Base-by-base conservation (phyloP, 1,140 invertebrate genomes). In the Lethocerus indicus region DNA sequence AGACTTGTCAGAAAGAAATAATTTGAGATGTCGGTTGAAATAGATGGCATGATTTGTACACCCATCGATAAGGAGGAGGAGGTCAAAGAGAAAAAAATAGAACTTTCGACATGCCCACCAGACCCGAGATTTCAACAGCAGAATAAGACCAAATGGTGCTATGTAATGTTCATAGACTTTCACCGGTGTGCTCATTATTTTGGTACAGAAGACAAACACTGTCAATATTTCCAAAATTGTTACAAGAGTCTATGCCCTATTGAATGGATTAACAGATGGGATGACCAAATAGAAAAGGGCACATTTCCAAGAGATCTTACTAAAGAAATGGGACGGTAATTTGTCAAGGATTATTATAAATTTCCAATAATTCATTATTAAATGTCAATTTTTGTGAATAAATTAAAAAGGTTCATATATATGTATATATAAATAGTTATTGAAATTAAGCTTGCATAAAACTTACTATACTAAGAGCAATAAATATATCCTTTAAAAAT, bases 201-300 rank as follows among this genome's bases (percentile, higher is more conserved):
- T 58, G 88, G 90, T 32, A 77, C 83, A 59, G 75, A 84, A 27
- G 90, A 88, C 64, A 76, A 79, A 46, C 79, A 87, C 1, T 98
- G 94, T 72, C 67, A 88, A 50, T 96, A 93, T 66, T 98, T 94
- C 74, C 79, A 88, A 62, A 79, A 76, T 54, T 81, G 81, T 23
- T 97, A 82, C 69, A 68, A 61, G 50, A 75, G 81, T 3, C 68
- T 97, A 36, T 98, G 94, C 63, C 93, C 93, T 54, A 75, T 74
- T 57, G 69, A 69, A 46, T 97, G 93, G 92, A 65, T 84, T 46
- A 85, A 92, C 60, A 91, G 85, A 60, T 97, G 91, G 92, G 76
- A 93, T 62, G 75, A 74, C 35, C 89, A 94, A 65, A 66, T 81
- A 49, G 76, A 74, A 16, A 75, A 78, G 44, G 83, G 83, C 40